Evolutionary conservation across 2,888 invertebrate species (phyloP).

Genomic region (Calameuta pallipes): DNA sequence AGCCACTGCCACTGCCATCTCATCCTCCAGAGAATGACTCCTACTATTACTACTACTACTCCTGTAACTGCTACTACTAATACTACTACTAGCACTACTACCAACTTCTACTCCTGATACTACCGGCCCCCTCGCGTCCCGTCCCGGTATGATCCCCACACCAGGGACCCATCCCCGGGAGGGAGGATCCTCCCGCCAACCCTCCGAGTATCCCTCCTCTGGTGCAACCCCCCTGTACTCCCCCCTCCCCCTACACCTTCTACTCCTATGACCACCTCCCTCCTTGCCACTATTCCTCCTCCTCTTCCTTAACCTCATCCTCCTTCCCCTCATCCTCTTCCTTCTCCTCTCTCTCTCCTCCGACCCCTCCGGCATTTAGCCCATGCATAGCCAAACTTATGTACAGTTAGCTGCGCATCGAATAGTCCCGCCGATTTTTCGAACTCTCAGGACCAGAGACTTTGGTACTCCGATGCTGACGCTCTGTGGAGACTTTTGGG

Average conservation of each 20-base stretch:
- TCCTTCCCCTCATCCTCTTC: constrained; percentile 20
- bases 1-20: background rate
- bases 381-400: constrained; percentile 60
- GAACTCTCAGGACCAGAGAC: constrained; percentile 11
- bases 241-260: constrained; percentile 26
- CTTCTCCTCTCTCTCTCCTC: constrained; percentile 19
- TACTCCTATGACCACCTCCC: constrained; percentile 59
- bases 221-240: constrained; percentile 31
- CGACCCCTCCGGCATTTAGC: constrained; percentile 45
- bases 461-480: background rate
- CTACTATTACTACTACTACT: background rate
- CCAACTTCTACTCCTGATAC: background rate
- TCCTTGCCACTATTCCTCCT: constrained; percentile 45
- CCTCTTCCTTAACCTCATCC: constrained; percentile 16
- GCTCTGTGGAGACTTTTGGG: background rate
- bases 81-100: background rate
- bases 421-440: constrained; percentile 50
- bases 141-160: background rate
- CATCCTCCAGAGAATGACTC: background rate
- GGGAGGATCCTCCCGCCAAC: constrained; percentile 17
- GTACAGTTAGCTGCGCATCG: constrained; percentile 57
- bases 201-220: constrained; percentile 30
- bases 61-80: background rate
- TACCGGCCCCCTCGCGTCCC: background rate
- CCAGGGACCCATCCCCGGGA: background rate